phyloP scores from a whole-genome alignment of 2,113 vertebrate genomes.

The Dipodomys merriami region DNA sequence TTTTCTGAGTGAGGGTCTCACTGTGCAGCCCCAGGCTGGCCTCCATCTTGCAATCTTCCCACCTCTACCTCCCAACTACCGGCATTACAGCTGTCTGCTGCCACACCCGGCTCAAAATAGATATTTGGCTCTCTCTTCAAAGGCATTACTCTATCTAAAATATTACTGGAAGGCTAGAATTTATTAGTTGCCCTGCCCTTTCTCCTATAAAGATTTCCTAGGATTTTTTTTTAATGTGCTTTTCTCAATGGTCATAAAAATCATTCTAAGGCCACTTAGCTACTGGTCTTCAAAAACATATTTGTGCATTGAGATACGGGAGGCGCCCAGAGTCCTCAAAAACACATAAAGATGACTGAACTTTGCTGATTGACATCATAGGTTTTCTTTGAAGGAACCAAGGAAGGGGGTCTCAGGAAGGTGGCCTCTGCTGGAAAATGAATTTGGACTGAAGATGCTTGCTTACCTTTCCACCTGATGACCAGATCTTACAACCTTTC shows the following conservation, averaged over 20 bases:
- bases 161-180: not conserved
- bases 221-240: not conserved
- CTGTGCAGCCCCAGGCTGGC: no score
- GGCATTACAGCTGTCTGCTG: no score
- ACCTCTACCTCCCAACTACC: no score
- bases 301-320: conserved; percentile 63
- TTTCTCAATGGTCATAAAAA: not conserved
- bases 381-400: conserved; percentile 72
- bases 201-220: not conserved
- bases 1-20: no score
- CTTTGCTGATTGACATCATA: conserved; percentile 57
- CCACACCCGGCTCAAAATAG: no score
- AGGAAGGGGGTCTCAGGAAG: not conserved
- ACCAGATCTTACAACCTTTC: conserved; percentile 4
- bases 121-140: not conserved
- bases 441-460: no score
- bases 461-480: no score
- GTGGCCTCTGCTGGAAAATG: not conserved
- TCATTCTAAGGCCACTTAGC: conserved; percentile 11
- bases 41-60: no score
- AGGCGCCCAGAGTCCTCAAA: conserved; percentile 17
- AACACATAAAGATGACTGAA: not conserved
- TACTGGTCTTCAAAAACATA: conserved; percentile 63
- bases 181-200: not conserved
- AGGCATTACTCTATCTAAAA: not conserved